Evolutionary conservation across 2,797 vertebrate species (phyloP).

Genomic region (Crenuchus spilurus): DNA sequence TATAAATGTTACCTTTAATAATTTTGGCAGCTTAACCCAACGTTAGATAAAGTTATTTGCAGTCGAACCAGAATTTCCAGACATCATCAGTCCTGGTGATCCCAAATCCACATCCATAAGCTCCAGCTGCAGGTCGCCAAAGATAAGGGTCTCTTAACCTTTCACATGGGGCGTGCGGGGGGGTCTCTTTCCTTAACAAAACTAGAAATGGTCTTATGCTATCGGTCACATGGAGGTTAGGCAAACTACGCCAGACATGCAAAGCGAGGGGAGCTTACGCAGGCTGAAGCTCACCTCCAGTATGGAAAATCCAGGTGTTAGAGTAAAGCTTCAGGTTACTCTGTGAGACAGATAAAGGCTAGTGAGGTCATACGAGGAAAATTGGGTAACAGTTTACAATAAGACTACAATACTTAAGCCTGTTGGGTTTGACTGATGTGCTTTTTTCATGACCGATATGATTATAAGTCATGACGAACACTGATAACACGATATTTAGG

Average conservation of each 20-base stretch:
- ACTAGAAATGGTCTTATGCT: slow-evolving; percentile 3
- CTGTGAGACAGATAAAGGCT: neutral
- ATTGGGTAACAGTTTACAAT: too few species aligned
- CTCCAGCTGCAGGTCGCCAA: slow-evolving; percentile 1
- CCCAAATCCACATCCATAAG: slow-evolving; percentile 27
- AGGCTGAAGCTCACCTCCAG: neutral
- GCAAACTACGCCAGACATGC: slow-evolving; percentile 45
- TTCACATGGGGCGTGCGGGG: slow-evolving; percentile 21
- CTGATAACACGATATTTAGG: too few species aligned
- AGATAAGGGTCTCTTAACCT: slow-evolving; percentile 50
- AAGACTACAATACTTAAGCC: neutral
- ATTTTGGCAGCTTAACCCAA: too few species aligned
- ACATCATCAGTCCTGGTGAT: too few species aligned
- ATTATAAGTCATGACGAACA: too few species aligned
- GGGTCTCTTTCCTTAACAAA: slow-evolving; percentile 41
- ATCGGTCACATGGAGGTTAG: slow-evolving; percentile 51
- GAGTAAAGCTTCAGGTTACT: neutral
- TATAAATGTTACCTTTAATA: too few species aligned
- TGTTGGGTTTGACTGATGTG: too few species aligned
- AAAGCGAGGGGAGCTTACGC: slow-evolving; percentile 26
- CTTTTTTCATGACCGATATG: too few species aligned
- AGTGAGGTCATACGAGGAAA: too few species aligned
- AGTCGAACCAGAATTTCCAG: too few species aligned
- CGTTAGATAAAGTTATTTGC: neutral
- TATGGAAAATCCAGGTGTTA: slow-evolving; percentile 14